Evolutionary conservation across 2,113 vertebrate species (phyloP), one percentile per base, ranked within the genome.

Genomic region (Dinomys branickii): DNA sequence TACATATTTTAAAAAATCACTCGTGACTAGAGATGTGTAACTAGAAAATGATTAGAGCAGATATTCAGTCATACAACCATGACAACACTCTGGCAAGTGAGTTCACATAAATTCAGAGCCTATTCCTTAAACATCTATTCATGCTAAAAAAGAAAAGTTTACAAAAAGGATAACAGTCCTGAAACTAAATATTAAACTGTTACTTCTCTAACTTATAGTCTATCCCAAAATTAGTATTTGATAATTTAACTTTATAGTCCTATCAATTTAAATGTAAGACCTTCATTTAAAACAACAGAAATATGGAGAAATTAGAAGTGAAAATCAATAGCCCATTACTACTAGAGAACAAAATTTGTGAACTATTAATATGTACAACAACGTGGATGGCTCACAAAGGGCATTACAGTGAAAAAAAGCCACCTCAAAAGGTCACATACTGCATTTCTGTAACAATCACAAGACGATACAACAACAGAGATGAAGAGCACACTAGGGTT

Each of bases 71-170:
- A 94, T 93, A 93, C 28, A 93, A 81, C 58, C 84, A 81, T 77
- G 5, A 7, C 30, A 54, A 90, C 10, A 77, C 75, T 87, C 93
- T 81, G 95, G 82, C 91, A 94, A 89, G 38, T 73, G 30, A 1
- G 30, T 94, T 93, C 90, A 95, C 56, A 92, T 88, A 97, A 96
- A 35, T 94, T 65, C 78, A 96, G 97, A 96, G 2, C 97, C 94
- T 58, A 73, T 5, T 56, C 47, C 85, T 0, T 1, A 92, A 98
- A 97, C 17, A 80, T 94, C 95, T 90, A 91, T 77, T 61, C 10
- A 93, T 33, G 44, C 7, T 10, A 73, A 91, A 86, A 75, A 95
- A 81, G 92, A 73, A 95, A 50, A 77, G 71, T 65, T 88, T 93
- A 47, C 19, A 71, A 89, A 97, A 14, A 96, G 88, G 67, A 28